Evolutionary conservation across 2,888 invertebrate species (phyloP).

Genomic region (Melinaea menophilus): DNA sequence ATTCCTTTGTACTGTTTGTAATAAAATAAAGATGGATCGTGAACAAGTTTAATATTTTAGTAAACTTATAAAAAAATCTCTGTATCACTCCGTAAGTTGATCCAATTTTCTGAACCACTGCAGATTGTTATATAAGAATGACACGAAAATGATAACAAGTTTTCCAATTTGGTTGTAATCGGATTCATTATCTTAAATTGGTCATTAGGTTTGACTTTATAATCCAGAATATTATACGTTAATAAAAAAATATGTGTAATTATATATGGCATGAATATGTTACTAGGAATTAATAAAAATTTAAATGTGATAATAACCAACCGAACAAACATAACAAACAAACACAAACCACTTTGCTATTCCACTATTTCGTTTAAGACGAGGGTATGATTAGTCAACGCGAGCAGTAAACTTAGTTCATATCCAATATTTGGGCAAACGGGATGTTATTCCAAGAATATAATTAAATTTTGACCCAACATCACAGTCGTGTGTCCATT

Average conservation of each 20-base stretch:
- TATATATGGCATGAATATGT: no score
- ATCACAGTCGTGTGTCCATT: slow-evolving; percentile 37
- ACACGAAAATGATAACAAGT: slow-evolving; percentile 23
- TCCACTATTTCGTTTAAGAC: slow-evolving; percentile 6
- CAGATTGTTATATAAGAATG: slow-evolving; percentile 19
- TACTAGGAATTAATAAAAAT: neutral
- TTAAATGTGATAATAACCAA: neutral
- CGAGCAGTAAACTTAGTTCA: slow-evolving; percentile 1
- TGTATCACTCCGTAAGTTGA: slow-evolving; percentile 16
- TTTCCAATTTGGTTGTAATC: slow-evolving; percentile 22
- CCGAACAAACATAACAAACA: neutral
- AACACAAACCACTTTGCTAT: neutral
- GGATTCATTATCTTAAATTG: slow-evolving; percentile 18
- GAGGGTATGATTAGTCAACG: slow-evolving; percentile 1
- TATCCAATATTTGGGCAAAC: slow-evolving; percentile 7
- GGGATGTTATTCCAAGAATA: slow-evolving; percentile 7
- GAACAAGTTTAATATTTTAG: slow-evolving; percentile 1
- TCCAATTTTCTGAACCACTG: slow-evolving; percentile 20
- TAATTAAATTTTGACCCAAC: slow-evolving; percentile 8
- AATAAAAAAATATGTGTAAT: neutral
- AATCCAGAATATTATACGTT: neutral
- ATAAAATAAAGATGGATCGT: no score
- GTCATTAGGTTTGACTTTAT: slow-evolving; percentile 12
- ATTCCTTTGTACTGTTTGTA: no score
- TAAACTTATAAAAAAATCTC: slow-evolving; percentile 1